Conservation (phyloP, 2,888 invertebrate species). For the Xylophagus ater region DNA sequence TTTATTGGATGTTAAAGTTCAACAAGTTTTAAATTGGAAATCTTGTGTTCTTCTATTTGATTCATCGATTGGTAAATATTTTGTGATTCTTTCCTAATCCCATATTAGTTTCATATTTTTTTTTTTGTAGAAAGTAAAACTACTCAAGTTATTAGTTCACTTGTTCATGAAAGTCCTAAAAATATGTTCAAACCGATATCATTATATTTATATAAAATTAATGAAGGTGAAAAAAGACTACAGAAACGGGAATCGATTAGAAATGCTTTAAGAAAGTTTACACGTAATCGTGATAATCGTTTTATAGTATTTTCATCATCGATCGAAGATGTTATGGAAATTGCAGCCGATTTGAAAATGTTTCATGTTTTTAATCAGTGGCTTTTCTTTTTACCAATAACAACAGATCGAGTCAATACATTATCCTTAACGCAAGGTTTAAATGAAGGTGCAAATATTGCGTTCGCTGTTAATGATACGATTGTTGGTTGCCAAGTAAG, state of each 20-base stretch:
- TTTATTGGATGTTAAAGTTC: constrained; percentile 59
- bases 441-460: constrained; percentile 71
- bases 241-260: constrained; percentile 26
- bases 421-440: constrained; percentile 46
- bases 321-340: constrained; percentile 51
- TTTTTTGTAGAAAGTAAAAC: constrained; percentile 25
- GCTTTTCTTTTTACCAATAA: constrained; percentile 66
- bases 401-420: constrained; percentile 41
- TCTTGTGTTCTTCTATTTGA: constrained; percentile 62
- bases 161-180: constrained; percentile 30
- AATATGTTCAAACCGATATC: constrained; percentile 32
- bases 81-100: background rate
- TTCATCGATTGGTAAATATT: constrained; percentile 53
- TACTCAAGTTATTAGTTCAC: constrained; percentile 28
- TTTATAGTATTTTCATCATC: constrained; percentile 32
- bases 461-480: constrained; percentile 63
- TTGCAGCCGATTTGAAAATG: constrained; percentile 53
- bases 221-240: constrained; percentile 27
- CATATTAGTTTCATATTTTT: background rate
- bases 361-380: constrained; percentile 65
- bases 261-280: constrained; percentile 25
- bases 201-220: constrained; percentile 30
- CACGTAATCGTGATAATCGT: constrained; percentile 24
- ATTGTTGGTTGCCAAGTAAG: constrained; percentile 46
- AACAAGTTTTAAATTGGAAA: constrained; percentile 57